These are phyloP conservation scores for Catocala sponsa DNA, from an alignment of 2,888 invertebrate species.

Conservation along the genomic window DNA sequence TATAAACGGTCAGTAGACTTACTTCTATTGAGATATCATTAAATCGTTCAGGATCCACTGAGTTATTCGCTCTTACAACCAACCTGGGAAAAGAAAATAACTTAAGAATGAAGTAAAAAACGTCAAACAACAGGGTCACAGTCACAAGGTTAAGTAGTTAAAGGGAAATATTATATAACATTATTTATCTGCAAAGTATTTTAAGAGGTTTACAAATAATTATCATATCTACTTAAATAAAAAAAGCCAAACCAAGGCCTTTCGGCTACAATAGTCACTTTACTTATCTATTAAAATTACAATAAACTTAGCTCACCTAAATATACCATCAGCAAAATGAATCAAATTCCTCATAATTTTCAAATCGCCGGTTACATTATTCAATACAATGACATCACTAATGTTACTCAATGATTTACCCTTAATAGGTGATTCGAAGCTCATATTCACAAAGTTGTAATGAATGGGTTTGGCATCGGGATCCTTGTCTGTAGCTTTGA, in stretches of 20 bases:
- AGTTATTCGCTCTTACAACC: conserved; percentile 89
- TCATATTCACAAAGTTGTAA: conserved; percentile 89
- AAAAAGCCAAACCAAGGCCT: no score
- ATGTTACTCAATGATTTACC: conserved; percentile 78
- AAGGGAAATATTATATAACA: no score
- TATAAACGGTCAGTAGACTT: no score
- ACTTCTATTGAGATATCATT: conserved; percentile 86
- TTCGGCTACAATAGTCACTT: no score
- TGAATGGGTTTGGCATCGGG: conserved; percentile 89
- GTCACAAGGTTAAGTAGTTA: no score
- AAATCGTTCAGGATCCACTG: conserved; percentile 79
- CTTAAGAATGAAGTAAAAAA: no score
- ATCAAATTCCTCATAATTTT: conserved; percentile 90
- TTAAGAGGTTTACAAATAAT: no score
- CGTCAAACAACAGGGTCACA: not conserved
- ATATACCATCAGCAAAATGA: conserved; percentile 90
- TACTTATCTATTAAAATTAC: not conserved
- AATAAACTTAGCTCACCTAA: conserved; percentile 75
- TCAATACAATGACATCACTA: conserved; percentile 88
- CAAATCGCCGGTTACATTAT: conserved; percentile 91
- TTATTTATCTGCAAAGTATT: no score
- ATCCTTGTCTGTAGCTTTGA: conserved; percentile 91
- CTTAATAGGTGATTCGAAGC: conserved; percentile 85
- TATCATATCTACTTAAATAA: no score
- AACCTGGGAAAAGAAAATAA: conserved; percentile 62